Conservation (phyloP, 2,797 vertebrate species). For the Synanceia verrucosa region DNA sequence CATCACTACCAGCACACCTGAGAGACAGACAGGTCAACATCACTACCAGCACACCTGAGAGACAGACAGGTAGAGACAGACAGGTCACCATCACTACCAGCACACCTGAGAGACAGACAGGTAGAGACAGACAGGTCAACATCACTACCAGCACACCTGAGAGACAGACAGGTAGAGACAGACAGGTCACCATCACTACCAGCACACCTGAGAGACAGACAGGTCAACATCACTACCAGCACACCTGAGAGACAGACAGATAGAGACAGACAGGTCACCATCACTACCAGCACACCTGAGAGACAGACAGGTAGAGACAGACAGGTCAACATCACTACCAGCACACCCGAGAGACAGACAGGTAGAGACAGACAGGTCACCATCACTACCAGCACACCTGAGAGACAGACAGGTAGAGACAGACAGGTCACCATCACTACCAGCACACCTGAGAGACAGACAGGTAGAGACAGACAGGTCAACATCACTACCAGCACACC, state of each 20-base stretch:
- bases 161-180: conserved; percentile 14
- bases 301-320: neutral
- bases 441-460: too few relatives aligned
- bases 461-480: too few relatives aligned
- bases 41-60: too few relatives aligned
- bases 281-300: too few relatives aligned
- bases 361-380: neutral
- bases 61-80: neutral
- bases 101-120: neutral
- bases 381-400: neutral
- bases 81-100: neutral
- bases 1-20: too few relatives aligned
- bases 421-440: neutral
- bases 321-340: too few relatives aligned
- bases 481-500: conserved; percentile 86
- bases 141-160: conserved; percentile 84
- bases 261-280: neutral
- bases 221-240: neutral
- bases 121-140: too few relatives aligned
- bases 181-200: neutral
- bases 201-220: neutral
- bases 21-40: neutral
- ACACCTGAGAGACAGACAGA: neutral
- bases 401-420: neutral
- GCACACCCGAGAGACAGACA: neutral